Base-by-base conservation (phyloP, 1,140 invertebrate species). In the Tetramorium alpestre region DNA sequence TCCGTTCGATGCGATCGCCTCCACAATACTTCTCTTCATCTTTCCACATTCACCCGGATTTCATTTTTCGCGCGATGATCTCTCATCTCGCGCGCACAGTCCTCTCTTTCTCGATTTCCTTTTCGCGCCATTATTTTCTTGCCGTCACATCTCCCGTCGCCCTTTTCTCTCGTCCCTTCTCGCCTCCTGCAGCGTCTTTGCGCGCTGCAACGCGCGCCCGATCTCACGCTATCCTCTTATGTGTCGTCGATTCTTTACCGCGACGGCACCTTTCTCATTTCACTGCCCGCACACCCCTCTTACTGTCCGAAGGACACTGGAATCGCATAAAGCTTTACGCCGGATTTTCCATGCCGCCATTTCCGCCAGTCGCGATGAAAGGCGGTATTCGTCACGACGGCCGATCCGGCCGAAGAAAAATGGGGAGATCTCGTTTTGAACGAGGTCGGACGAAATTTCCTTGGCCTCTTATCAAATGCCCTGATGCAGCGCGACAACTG, bases 241-340 rank as follows among this genome's bases (percentile, higher is more conserved):
- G 60, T 70, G 47, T n/a, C 75, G 65, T 80, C 87, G 75, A 89
- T 89, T 86, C 69, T 78, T 88, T 75, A 49, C 47, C 60, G 54
- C 51, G 44, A n/a, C 54, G 44, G 25, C 56, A 73, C 87, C 67
- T 85, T 88, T 85, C 33, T 33, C n/a, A 62, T 41, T 22, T 56
- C 8, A 5, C 38, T 16, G n/a, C n/a, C 3, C 62, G 64, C 33
- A 25, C n/a, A 11, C 51, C n/a, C 25, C 47, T 58, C 80, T 84
- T 84, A 84, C 80, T 75, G 70, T 84, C 80, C 69, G 69, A 54
- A 77, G 81, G 86, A 89, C 87, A 88, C 64, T 76, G 78, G 38
- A 85, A 88, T 70, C 80, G 88, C 76, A 62, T 65, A 56, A 89
- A 86, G 87, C 87, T 88, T 85, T 86, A 64, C 51, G 60, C 69